Conservation (phyloP, 2,797 vertebrate species). For the Lacerta viridis region DNA sequence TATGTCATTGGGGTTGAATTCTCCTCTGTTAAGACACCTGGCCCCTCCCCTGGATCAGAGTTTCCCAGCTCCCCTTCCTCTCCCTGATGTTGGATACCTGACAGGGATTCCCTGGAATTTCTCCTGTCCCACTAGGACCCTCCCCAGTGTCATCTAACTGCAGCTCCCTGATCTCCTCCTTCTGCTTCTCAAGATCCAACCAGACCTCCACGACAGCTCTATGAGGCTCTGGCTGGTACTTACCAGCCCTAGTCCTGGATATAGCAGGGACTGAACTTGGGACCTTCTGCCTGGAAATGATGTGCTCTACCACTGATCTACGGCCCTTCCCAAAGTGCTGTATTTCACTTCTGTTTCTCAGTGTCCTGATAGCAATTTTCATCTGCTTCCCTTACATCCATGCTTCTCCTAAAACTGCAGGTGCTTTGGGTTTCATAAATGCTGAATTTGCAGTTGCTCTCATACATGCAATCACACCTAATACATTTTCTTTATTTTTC, state of each 20-base stretch:
- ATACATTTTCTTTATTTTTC: too few relatives aligned
- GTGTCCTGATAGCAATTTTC: background rate
- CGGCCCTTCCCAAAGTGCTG: background rate
- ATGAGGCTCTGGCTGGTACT: background rate
- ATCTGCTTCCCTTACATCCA: background rate
- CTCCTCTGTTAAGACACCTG: too few relatives aligned
- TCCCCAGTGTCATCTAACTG: too few relatives aligned
- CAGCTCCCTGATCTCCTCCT: too few relatives aligned
- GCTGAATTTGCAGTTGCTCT: constrained; percentile 3
- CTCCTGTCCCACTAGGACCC: too few relatives aligned
- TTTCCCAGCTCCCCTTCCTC: too few relatives aligned
- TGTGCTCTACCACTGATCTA: background rate
- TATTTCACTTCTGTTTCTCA: background rate
- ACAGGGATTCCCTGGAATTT: too few relatives aligned
- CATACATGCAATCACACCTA: background rate
- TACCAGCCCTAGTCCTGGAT: background rate
- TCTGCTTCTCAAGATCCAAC: too few relatives aligned
- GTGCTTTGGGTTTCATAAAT: constrained; percentile 3
- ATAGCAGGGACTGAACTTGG: background rate
- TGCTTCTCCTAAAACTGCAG: background rate
- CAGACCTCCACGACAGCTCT: too few relatives aligned
- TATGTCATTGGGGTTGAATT: too few relatives aligned
- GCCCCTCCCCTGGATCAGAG: too few relatives aligned
- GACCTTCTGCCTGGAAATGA: background rate
- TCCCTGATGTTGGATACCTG: too few relatives aligned